phyloP scores from a whole-genome alignment of 1,140 invertebrate species.

The Hermatobates lingyangjiaoensis region DNA sequence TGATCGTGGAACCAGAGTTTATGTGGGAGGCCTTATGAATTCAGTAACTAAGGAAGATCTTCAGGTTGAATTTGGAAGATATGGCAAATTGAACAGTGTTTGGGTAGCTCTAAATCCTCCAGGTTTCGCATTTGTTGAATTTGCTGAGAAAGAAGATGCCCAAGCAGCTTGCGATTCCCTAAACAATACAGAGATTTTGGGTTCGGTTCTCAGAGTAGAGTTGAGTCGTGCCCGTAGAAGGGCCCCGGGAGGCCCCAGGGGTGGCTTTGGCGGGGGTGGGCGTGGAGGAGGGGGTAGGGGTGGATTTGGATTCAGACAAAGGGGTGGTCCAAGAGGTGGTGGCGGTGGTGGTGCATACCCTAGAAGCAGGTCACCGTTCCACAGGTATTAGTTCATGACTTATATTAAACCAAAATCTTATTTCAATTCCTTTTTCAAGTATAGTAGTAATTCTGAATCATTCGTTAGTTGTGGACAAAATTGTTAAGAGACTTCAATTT shows the following conservation, averaged over 20 bases:
- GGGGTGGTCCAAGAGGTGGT: slow-evolving; percentile 27
- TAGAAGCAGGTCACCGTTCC: slow-evolving; percentile 8
- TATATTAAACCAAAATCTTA: no score
- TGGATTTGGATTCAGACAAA: slow-evolving; percentile 25
- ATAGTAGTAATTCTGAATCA: no score
- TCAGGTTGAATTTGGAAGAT: slow-evolving; percentile 67
- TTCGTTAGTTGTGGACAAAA: no score
- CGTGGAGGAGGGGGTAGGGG: slow-evolving; percentile 31
- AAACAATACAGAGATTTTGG: slow-evolving; percentile 68
- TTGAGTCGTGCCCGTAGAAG: slow-evolving; percentile 52
- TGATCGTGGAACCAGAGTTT: slow-evolving; percentile 48
- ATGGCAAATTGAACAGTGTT: slow-evolving; percentile 83
- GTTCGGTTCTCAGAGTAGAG: slow-evolving; percentile 62
- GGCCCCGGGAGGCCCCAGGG: slow-evolving; percentile 29
- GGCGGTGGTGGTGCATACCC: slow-evolving; percentile 23
- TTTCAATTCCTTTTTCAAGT: no score
- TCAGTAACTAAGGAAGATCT: slow-evolving; percentile 74
- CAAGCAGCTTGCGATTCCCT: slow-evolving; percentile 79
- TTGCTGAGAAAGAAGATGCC: slow-evolving; percentile 84
- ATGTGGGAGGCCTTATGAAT: slow-evolving; percentile 64
- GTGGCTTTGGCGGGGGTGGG: slow-evolving; percentile 31
- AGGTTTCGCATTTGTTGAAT: slow-evolving; percentile 97
- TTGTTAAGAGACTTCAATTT: no score
- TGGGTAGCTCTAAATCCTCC: slow-evolving; percentile 90
- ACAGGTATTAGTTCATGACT: no score